phyloP scores from a whole-genome alignment of 2,113 vertebrate genomes.

The Mesembrinibis cayennensis region DNA sequence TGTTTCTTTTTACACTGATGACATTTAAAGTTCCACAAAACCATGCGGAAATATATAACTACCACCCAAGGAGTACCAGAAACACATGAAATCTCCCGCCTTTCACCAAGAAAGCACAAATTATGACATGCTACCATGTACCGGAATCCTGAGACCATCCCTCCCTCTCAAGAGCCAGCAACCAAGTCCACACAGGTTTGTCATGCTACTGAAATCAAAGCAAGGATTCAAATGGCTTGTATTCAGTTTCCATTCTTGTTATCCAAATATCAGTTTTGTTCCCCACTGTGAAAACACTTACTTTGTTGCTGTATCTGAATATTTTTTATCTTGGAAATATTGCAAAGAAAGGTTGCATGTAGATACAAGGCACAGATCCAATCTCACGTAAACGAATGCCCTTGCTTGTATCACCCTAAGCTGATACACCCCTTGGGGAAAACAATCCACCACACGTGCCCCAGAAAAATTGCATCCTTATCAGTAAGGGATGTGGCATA shows the following conservation, averaged over 20 bases:
- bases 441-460: not conserved
- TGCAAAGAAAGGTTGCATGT: not conserved
- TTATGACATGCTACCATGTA: rapidly evolving
- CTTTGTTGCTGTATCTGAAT: not conserved
- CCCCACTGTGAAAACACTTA: not conserved
- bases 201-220: not conserved
- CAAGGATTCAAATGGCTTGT: not conserved
- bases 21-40: not conserved
- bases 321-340: not conserved
- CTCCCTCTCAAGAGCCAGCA: not conserved
- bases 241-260: not conserved
- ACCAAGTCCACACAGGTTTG: rapidly evolving
- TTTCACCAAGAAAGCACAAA: not conserved
- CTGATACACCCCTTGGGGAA: not conserved
- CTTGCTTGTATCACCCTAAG: not conserved
- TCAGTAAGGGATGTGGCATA: conserved; percentile 31
- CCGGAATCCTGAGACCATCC: not conserved
- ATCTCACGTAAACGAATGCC: rapidly evolving
- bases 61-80: not conserved
- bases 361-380: not conserved
- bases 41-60: rapidly evolving
- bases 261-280: not conserved
- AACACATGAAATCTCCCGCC: not conserved
- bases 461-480: not conserved
- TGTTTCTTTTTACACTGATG: not conserved